Evolutionary conservation across 2,113 vertebrate genomes (phyloP).

Genomic region (Cricetomys ansorgei): DNA sequence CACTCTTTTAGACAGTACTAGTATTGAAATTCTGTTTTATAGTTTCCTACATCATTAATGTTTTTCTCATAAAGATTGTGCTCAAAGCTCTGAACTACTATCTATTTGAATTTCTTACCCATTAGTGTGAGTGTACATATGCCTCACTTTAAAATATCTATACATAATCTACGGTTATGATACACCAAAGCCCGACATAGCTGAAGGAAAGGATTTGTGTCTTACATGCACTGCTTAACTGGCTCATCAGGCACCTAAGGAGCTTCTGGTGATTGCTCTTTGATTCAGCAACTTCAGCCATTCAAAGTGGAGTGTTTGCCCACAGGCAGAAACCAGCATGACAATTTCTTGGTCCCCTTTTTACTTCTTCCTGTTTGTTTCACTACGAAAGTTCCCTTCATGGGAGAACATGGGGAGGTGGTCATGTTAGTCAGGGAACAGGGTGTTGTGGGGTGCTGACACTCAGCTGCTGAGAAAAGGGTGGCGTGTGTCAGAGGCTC

Average conservation of each 20-base stretch:
- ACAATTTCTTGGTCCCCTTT: not conserved
- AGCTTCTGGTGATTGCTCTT: not conserved
- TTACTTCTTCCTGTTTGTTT: not conserved
- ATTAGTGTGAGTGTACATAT: not conserved
- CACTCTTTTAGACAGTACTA: not conserved
- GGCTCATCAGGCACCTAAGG: not conserved
- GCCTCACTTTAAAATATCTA: not conserved
- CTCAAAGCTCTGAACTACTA: not conserved
- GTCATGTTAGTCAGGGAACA: too few relatives aligned
- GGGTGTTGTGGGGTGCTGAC: too few relatives aligned
- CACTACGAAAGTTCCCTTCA: not conserved
- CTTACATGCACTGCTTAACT: not conserved
- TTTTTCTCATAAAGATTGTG: not conserved
- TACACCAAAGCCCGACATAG: not conserved
- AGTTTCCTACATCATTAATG: not conserved
- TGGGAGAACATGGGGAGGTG: not conserved
- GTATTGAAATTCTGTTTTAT: not conserved
- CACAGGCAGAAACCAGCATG: not conserved
- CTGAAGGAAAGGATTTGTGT: not conserved
- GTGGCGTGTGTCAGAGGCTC: rapidly evolving
- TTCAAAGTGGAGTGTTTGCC: not conserved
- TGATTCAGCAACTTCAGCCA: not conserved
- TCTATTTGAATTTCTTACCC: not conserved
- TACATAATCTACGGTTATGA: not conserved
- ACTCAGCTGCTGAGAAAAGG: not conserved